Conservation (phyloP, 2,888 invertebrate species). For the Pediacus dermestoides region DNA sequence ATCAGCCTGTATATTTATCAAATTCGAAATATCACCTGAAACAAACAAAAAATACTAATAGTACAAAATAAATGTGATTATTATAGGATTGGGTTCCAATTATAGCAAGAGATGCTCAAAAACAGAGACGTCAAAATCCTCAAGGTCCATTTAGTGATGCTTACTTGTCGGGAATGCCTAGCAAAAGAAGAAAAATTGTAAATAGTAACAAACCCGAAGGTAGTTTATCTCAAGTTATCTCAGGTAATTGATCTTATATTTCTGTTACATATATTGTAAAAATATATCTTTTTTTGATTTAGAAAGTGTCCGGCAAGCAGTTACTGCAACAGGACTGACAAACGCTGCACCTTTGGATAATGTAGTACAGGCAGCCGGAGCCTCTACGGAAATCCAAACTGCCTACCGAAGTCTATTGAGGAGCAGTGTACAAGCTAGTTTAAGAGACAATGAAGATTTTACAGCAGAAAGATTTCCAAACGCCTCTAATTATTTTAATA, state of each 20-base stretch:
- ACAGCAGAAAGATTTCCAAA: conserved; percentile 48
- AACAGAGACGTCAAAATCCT: conserved; percentile 61
- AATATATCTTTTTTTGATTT: conserved; percentile 17
- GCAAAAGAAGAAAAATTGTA: conserved; percentile 78
- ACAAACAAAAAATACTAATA: too few relatives aligned
- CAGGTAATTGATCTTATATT: conserved; percentile 36
- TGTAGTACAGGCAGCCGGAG: conserved; percentile 52
- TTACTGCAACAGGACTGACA: conserved; percentile 53
- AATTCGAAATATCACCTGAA: too few relatives aligned
- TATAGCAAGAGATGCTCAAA: conserved; percentile 73
- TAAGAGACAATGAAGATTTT: conserved; percentile 52
- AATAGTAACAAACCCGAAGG: conserved; percentile 46
- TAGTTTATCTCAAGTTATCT: conserved; percentile 47
- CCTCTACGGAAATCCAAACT: conserved; percentile 51
- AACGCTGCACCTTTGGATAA: conserved; percentile 50
- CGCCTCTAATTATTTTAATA: conserved; percentile 45
- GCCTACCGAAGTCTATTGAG: conserved; percentile 55
- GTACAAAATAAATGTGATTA: too few relatives aligned
- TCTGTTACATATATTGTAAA: neutral
- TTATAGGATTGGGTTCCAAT: conserved; percentile 88
- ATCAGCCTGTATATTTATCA: too few relatives aligned
- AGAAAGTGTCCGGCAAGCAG: conserved; percentile 50
- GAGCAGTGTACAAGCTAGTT: conserved; percentile 49
- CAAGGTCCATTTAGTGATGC: conserved; percentile 78
- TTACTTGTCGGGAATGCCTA: conserved; percentile 85